Conservation (phyloP, 2,888 invertebrate species). For the Pecten maximus region DNA sequence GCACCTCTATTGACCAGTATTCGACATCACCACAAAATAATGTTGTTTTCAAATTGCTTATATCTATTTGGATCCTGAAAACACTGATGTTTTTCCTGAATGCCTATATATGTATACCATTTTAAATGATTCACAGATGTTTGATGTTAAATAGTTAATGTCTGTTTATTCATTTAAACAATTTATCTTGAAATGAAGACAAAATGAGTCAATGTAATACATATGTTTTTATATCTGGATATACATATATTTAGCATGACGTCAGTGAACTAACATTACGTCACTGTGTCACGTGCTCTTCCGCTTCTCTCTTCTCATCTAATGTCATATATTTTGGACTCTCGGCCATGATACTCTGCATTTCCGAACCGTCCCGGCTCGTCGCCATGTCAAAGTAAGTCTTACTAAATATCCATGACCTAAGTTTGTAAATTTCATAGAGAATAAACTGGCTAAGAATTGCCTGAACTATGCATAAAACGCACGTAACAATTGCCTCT, state of each 20-base stretch:
- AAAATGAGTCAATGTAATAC: not conserved
- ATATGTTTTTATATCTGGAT: not conserved
- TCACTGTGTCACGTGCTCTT: slow-evolving; percentile 10
- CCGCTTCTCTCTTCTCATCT: slow-evolving; percentile 49
- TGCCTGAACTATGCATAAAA: slow-evolving; percentile 71
- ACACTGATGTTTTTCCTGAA: not conserved
- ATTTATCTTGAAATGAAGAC: not conserved
- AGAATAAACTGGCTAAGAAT: slow-evolving; percentile 70
- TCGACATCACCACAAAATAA: not conserved
- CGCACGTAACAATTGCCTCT: slow-evolving; percentile 76
- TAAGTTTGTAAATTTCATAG: slow-evolving; percentile 67
- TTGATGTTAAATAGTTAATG: not conserved
- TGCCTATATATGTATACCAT: not conserved
- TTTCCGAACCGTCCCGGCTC: slow-evolving; percentile 66
- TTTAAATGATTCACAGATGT: not conserved
- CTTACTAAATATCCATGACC: slow-evolving; percentile 64
- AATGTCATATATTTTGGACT: slow-evolving; percentile 60
- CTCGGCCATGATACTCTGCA: slow-evolving; percentile 67
- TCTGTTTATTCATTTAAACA: not conserved
- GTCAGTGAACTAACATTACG: not conserved
- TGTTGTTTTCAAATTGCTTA: not conserved
- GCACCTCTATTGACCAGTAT: not conserved
- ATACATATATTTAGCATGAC: not conserved
- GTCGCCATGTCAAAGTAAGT: slow-evolving; percentile 63
- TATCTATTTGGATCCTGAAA: not conserved